Percentiles rank a stretch among this genome's conserved stretches.
Evolutionary conservation across 1,140 invertebrate genomes (phyloP).

Genomic region (Paralvinella palmiformis): DNA sequence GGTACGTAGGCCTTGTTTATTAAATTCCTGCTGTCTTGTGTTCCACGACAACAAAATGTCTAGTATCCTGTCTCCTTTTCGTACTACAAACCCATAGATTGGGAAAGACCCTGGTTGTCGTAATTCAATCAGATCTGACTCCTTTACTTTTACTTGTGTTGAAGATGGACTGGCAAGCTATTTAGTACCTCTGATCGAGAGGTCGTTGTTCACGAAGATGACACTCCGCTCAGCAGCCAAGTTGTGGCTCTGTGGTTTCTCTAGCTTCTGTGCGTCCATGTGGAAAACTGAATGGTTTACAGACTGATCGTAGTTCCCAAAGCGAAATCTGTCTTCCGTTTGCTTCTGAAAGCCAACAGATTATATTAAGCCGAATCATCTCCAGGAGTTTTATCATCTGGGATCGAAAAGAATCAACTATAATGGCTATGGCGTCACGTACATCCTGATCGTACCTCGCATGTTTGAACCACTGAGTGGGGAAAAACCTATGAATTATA

Average conservation of each 20-base stretch:
- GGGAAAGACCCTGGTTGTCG: constrained; percentile 2
- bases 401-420: background rate
- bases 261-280: constrained; percentile 1
- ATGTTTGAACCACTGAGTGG: background rate
- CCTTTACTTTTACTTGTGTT: background rate
- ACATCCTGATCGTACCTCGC: background rate
- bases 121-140: background rate
- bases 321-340: constrained; percentile 2
- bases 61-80: constrained; percentile 1
- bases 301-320: constrained; percentile 2
- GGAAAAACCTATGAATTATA: background rate
- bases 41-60: background rate
- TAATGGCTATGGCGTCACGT: background rate
- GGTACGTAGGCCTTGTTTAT: background rate
- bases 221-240: too few relatives aligned
- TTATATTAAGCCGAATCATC: background rate
- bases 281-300: constrained; percentile 2
- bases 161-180: background rate
- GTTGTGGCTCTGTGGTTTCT: constrained; percentile 1
- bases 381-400: background rate
- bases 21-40: constrained; percentile 2
- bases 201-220: constrained; percentile 1
- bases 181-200: background rate
- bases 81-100: background rate
- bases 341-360: constrained; percentile 5